Evolutionary conservation across 2,888 invertebrate species (phyloP), one percentile per base, ranked within the genome.

Genomic region (Caenorhabditis sp.): DNA sequence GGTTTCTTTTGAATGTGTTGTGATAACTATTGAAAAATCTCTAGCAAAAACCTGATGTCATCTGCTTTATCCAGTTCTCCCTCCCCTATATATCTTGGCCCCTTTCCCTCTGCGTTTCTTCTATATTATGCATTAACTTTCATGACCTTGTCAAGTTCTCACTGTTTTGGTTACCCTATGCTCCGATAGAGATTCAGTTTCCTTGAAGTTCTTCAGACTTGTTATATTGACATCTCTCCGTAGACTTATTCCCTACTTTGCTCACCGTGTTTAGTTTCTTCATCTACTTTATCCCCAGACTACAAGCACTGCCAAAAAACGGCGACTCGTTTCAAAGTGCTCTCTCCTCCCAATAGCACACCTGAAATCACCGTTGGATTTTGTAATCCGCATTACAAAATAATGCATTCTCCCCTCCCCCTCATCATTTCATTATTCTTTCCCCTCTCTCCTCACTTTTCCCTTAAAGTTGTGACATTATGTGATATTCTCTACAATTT

Each of bases 101-200:
- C 60, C 44, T 20, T 51, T 22, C 26, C 24, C 22, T 37, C 44
- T 58, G 20, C 37, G 50, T 62, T 44, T 58, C 44, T 37, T 40
- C 13, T 18, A 32, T 18, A 35, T 37, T 74, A 58, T 74, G 74
- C 65, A 74, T 76, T 67, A 60, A 61, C 47, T 65, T 47, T 53
- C 78, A 79, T 79, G 78, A 79, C 78, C 32, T 47, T 65, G 60
- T 58, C 28, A 37, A 26, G 65, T 79, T 79, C 64, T 79, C 70
- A 50, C 53, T 13, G 40, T 65, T 20, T 60, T 40, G 35, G 37
- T 53, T 64, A 40, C 13, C 40, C 13, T 40, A 40, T 13, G 40
- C 13, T 40, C 40, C 13, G 40, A 40, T 40, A 40, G 40, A 40
- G 13, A 40, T 11, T 40, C 40, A 40, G 13, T 11, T 2, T 22